These are phyloP conservation scores for Chymomyza amoena DNA, from an alignment of 2,888 invertebrate genomes.

Conservation along the genomic window DNA sequence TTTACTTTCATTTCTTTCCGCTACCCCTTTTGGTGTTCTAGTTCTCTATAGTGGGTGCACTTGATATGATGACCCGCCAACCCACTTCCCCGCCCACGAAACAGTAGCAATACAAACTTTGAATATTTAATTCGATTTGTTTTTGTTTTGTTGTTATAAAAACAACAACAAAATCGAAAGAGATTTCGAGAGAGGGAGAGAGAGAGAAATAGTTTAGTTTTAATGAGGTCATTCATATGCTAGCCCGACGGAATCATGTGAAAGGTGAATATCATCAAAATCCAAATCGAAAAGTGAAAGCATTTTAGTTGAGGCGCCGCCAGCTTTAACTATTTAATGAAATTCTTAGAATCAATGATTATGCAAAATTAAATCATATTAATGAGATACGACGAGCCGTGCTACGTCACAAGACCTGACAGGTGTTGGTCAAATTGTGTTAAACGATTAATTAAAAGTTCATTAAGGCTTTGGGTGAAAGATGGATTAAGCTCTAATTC, in stretches of 20 bases:
- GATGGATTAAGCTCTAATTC: not conserved
- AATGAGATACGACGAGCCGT: not conserved
- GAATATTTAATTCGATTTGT: constrained; percentile 37
- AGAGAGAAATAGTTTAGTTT: constrained; percentile 23
- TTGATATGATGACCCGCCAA: not conserved
- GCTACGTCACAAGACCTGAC: not conserved
- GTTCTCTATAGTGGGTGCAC: constrained; percentile 13
- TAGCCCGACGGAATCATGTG: constrained; percentile 34
- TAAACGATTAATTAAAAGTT: not conserved
- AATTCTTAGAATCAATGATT: not conserved
- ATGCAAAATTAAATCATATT: not conserved
- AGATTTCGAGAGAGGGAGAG: not conserved
- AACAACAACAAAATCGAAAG: constrained; percentile 25
- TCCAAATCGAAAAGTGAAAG: constrained; percentile 61
- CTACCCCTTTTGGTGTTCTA: constrained; percentile 7
- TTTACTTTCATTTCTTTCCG: constrained; percentile 13
- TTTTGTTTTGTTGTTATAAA: constrained; percentile 19
- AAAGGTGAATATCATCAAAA: constrained; percentile 55
- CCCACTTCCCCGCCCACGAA: not conserved
- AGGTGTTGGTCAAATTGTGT: not conserved
- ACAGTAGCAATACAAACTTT: constrained; percentile 2
- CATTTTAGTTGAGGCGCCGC: not conserved
- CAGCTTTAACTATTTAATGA: not conserved
- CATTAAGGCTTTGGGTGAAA: not conserved
- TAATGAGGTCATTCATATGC: constrained; percentile 68